phyloP scores from a whole-genome alignment of 2,888 invertebrate species.

The Pheosia tremula region DNA sequence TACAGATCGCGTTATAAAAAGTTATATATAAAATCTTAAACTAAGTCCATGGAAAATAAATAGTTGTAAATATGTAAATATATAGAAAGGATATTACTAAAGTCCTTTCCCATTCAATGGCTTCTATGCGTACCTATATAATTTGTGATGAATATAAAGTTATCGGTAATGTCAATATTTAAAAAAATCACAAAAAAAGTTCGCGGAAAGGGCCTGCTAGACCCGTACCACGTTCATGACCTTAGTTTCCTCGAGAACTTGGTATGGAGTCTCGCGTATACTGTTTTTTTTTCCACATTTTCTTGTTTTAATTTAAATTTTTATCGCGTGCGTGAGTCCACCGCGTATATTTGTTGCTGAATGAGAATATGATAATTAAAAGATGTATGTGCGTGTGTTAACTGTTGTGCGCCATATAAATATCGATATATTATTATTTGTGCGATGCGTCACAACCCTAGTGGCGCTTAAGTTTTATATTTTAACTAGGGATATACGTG shows the following conservation, averaged over 20 bases:
- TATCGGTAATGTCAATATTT: slow-evolving; percentile 49
- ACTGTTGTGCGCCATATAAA: slow-evolving; percentile 76
- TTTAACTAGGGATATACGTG: slow-evolving; percentile 40
- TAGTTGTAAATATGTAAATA: slow-evolving; percentile 78
- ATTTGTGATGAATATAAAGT: slow-evolving; percentile 70
- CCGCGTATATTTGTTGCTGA: slow-evolving; percentile 56
- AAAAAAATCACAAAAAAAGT: slow-evolving; percentile 62
- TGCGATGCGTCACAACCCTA: slow-evolving; percentile 51
- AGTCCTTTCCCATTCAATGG: slow-evolving; percentile 61
- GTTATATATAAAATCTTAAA: slow-evolving; percentile 36
- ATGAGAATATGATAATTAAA: slow-evolving; percentile 61
- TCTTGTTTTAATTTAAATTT: slow-evolving; percentile 74
- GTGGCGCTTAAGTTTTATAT: slow-evolving; percentile 38
- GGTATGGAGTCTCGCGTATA: slow-evolving; percentile 50
- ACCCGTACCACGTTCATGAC: slow-evolving; percentile 59
- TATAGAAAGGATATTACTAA: slow-evolving; percentile 52
- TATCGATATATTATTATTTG: slow-evolving; percentile 52
- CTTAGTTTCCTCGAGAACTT: slow-evolving; percentile 46
- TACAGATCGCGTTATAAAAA: slow-evolving; percentile 44
- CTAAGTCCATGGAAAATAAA: slow-evolving; percentile 57
- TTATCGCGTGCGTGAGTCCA: slow-evolving; percentile 67
- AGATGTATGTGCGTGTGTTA: slow-evolving; percentile 76
- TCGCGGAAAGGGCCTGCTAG: slow-evolving; percentile 64
- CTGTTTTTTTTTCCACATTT: slow-evolving; percentile 52
- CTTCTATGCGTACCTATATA: slow-evolving; percentile 58